Evolutionary conservation across 2,888 invertebrate genomes (phyloP).

Genomic region (Ernsta delagoae): DNA sequence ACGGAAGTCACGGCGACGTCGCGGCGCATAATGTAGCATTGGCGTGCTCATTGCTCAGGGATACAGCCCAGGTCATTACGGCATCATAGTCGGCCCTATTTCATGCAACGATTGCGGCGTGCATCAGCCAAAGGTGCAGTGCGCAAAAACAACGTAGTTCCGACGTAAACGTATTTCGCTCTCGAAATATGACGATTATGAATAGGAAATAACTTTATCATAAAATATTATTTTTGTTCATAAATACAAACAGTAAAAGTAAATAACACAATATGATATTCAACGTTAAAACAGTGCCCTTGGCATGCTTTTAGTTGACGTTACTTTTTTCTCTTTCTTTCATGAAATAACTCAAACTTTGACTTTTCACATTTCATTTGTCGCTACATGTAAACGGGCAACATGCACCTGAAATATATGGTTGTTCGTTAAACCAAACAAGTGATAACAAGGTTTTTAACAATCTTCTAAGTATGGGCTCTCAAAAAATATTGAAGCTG

Average conservation of each 20-base stretch:
- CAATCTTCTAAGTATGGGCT: slow-evolving; percentile 54
- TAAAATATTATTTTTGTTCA: slow-evolving; percentile 3
- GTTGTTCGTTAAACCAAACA: not conserved
- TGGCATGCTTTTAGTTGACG: not conserved
- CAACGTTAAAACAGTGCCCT: not conserved
- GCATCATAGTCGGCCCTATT: slow-evolving; percentile 60
- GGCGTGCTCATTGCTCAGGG: no score
- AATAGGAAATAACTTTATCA: not conserved
- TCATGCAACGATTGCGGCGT: slow-evolving; percentile 55
- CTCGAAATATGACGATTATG: slow-evolving; percentile 53
- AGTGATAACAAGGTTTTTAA: not conserved
- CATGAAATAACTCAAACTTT: no score
- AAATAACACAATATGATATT: slow-evolving; percentile 7
- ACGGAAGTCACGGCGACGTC: no score
- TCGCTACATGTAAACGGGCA: no score
- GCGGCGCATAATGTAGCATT: no score
- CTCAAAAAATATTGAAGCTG: slow-evolving; percentile 59
- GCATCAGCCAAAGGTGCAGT: slow-evolving; percentile 68
- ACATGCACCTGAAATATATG: no score
- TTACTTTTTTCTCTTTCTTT: not conserved
- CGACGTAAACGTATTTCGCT: slow-evolving; percentile 58
- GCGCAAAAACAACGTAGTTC: slow-evolving; percentile 65
- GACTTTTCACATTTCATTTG: no score
- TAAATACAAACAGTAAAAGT: not conserved
- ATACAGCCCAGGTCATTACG: slow-evolving; percentile 56